Evolutionary conservation across 1,140 invertebrate species (phyloP).

Genomic region (Calliphora vicina): DNA sequence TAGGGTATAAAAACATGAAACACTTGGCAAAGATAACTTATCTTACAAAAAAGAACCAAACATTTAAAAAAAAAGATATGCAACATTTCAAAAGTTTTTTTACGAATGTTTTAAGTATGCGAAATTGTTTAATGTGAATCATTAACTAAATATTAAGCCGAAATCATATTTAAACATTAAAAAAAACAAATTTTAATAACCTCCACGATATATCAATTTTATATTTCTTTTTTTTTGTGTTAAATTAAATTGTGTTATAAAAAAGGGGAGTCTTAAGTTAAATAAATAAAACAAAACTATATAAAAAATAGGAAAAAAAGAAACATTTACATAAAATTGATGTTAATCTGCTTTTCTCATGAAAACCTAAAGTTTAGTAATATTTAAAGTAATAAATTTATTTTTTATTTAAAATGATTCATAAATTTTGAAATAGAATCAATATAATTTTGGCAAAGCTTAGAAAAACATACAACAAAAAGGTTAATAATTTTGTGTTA

Average conservation of each 20-base stretch:
- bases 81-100: neutral
- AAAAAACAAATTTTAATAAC: neutral
- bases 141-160: neutral
- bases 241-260: neutral
- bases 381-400: neutral
- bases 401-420: neutral
- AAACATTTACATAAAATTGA: conserved; percentile 7
- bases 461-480: neutral
- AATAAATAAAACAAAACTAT: neutral
- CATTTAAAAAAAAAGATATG: neutral
- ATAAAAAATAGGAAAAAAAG: neutral
- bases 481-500: neutral
- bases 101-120: neutral
- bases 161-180: neutral
- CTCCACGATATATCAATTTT: neutral
- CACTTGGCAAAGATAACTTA: neutral
- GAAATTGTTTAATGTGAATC: neutral
- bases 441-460: neutral
- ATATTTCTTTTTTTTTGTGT: neutral
- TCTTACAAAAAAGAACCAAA: neutral
- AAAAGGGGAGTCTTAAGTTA: neutral
- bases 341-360: conserved; percentile 10
- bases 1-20: too few relatives aligned
- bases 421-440: conserved; percentile 1
- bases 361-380: neutral